These are phyloP conservation scores for Gobius niger DNA, from an alignment of 2,113 vertebrate genomes.

Conservation along the genomic window DNA sequence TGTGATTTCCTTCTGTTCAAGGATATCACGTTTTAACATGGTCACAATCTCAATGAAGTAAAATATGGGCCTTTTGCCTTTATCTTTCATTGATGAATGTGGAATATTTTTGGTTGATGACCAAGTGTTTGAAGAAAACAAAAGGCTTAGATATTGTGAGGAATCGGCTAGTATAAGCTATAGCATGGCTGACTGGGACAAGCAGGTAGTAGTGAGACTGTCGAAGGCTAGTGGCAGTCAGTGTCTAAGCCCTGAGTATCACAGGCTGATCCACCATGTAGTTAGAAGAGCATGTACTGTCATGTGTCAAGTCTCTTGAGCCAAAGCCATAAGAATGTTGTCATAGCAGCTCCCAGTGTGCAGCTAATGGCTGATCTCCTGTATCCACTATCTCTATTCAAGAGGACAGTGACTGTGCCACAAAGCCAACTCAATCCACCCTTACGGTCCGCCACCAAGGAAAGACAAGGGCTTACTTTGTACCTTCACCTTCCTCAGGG, in stretches of 20 bases:
- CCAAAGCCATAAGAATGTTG: not conserved
- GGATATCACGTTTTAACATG: too few species aligned
- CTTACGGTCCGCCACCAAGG: not conserved
- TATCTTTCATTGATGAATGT: not conserved
- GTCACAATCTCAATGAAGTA: too few species aligned
- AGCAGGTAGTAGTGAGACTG: not conserved
- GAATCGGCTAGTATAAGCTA: not conserved
- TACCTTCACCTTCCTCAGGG: not conserved
- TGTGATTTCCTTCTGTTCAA: too few species aligned
- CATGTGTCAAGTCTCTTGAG: conserved; percentile 6
- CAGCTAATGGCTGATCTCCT: not conserved
- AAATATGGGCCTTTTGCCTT: too few species aligned
- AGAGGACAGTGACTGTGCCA: not conserved
- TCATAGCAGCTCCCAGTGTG: not conserved
- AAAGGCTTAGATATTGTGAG: not conserved
- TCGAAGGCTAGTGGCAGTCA: not conserved
- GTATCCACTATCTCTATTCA: not conserved
- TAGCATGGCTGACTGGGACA: not conserved
- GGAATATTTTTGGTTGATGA: not conserved
- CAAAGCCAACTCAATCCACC: conserved; percentile 1
- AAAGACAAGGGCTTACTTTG: not conserved
- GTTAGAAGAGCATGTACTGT: not conserved
- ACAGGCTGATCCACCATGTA: not conserved
- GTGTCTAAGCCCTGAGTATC: not conserved
- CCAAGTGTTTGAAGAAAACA: not conserved